These are phyloP conservation scores for Lasioglossum albipes DNA, from an alignment of 1,140 invertebrate genomes.

Conservation along the genomic window DNA sequence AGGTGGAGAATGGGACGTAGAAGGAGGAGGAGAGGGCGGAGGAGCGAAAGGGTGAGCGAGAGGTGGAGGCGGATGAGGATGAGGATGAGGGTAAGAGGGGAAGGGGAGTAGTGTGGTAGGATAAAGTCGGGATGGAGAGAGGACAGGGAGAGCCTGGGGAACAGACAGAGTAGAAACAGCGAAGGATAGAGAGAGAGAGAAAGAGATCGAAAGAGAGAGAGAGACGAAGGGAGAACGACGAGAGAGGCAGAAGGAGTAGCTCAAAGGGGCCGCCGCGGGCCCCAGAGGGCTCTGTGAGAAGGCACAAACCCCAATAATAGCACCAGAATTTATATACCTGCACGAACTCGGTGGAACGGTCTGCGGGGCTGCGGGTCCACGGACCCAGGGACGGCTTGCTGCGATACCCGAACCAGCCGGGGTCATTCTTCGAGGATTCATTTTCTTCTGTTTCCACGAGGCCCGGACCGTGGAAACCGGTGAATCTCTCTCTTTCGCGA, in stretches of 20 bases:
- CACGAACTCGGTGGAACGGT: slow-evolving; percentile 74
- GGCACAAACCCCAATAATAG: slow-evolving; percentile 79
- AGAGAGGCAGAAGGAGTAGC: slow-evolving; percentile 67
- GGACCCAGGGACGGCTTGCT: slow-evolving; percentile 60
- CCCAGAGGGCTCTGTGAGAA: slow-evolving; percentile 73
- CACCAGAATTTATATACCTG: slow-evolving; percentile 81
- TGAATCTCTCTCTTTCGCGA: neutral
- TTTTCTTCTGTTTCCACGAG: neutral
- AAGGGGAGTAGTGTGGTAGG: slow-evolving; percentile 31
- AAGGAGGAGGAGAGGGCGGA: slow-evolving; percentile 43
- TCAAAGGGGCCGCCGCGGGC: slow-evolving; percentile 73
- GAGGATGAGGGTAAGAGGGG: slow-evolving; percentile 44
- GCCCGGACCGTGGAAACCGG: neutral
- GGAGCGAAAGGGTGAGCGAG: slow-evolving; percentile 48
- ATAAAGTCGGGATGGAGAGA: slow-evolving; percentile 36
- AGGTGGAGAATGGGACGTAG: slow-evolving; percentile 53
- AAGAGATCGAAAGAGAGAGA: too few relatives aligned
- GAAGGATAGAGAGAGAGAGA: slow-evolving; percentile 39
- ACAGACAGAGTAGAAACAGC: slow-evolving; percentile 45
- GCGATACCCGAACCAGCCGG: slow-evolving; percentile 16
- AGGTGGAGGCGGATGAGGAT: slow-evolving; percentile 22
- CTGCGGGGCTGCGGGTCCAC: slow-evolving; percentile 59
- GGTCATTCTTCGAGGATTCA: slow-evolving; percentile 21
- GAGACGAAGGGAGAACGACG: slow-evolving; percentile 44
- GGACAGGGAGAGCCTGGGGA: slow-evolving; percentile 23